Evolutionary conservation across 2,888 invertebrate species (phyloP), one percentile per base, ranked within the genome.

Genomic region (Drosophila ustulata): DNA sequence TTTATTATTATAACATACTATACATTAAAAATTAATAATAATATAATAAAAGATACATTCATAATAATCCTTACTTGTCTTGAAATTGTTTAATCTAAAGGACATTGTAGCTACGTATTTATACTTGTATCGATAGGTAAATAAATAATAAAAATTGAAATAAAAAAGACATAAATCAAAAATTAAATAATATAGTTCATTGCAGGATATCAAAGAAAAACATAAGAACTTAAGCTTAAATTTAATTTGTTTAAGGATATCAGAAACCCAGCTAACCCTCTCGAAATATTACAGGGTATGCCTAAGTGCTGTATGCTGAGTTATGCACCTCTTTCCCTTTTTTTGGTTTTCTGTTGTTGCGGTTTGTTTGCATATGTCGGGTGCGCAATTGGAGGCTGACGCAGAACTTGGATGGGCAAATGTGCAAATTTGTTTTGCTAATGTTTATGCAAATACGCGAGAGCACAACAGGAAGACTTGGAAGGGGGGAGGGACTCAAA

Each of bases 341-440:
- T 56, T 37, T 34, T 49, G 50, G 50, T 9, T 39, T 56, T 49
- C 46, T 83, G 74, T 63, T 71, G 50, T 84, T 80, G 87, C 46
- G 81, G 85, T 53, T 78, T 85, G 82, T 89, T 83, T 83, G 85
- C 86, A 78, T 84, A 85, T 89, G 89, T 88, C 67, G 67, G 49
- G 52, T 66, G 64, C 55, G 69, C 65, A 62, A 62, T 51, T 49
- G 79, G 66, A 68, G 63, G 61, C 49, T 66, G 61, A 28, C 55
- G 58, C 18, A 30, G 43, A 28, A 46, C 51, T 45, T 59, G 71
- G 56, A 50, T 43, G 67, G 65, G 62, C 70, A 89, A 89, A 88
- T 88, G 85, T 89, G 85, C 80, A 89, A 86, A 86, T 86, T 86
- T 86, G 88, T 87, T 86, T 87, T 86, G 90, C 90, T 86, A 86